phyloP scores from a whole-genome alignment of 2,113 vertebrate genomes.

The Lagopus leucura region DNA sequence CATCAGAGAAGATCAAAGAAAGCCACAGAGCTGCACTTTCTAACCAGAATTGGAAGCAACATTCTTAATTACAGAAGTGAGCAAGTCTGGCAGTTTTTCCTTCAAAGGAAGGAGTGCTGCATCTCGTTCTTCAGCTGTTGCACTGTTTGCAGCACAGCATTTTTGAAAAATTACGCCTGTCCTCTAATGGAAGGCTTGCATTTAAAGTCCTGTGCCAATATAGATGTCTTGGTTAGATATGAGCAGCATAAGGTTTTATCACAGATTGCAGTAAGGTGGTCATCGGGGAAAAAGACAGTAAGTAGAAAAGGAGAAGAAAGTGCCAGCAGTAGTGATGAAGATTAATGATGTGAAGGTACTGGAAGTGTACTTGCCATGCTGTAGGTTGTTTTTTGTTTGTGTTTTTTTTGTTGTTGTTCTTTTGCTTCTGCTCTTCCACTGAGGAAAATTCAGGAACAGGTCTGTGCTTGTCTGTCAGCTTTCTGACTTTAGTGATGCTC shows the following conservation, averaged over 20 bases:
- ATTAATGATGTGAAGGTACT: background rate
- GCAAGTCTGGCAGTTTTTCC: conserved; percentile 10
- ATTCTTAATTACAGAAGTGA: conserved; percentile 54
- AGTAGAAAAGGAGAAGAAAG: background rate
- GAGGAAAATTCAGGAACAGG: background rate
- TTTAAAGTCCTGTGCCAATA: background rate
- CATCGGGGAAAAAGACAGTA: background rate
- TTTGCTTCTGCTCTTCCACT: background rate
- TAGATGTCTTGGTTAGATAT: background rate
- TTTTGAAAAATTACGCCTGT: conserved; percentile 31
- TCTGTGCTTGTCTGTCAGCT: background rate
- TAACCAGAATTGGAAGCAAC: conserved; percentile 45
- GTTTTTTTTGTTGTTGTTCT: background rate
- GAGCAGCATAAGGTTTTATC: background rate
- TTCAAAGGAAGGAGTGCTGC: conserved; percentile 27
- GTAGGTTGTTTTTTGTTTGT: background rate
- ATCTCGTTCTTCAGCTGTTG: background rate
- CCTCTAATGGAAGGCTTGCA: background rate
- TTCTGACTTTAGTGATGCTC: background rate
- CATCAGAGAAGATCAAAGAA: conserved; percentile 48
- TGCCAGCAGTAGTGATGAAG: background rate
- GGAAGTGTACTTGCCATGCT: background rate
- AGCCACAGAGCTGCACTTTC: background rate
- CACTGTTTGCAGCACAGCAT: background rate
- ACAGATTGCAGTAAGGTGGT: background rate